Evolutionary conservation across 2,113 vertebrate genomes (phyloP).

Genomic region (Oncorhynchus tshawytscha): DNA sequence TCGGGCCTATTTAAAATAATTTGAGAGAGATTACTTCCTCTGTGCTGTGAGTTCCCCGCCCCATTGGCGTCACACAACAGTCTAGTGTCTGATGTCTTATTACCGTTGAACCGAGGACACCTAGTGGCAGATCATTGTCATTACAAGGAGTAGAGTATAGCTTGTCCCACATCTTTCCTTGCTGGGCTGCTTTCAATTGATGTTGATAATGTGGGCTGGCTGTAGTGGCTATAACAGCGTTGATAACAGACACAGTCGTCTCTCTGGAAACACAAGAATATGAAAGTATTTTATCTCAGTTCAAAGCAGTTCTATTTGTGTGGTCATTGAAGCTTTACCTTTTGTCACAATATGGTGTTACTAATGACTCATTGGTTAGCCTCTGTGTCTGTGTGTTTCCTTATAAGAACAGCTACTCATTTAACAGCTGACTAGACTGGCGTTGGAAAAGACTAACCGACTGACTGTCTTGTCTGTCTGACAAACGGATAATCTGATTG

Average conservation of each 20-base stretch:
- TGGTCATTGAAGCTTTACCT: no score
- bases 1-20: slow-evolving; percentile 26
- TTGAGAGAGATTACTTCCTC: slow-evolving; percentile 23
- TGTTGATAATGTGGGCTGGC: not conserved
- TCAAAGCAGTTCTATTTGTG: no score
- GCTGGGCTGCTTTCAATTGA: not conserved
- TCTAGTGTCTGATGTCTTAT: not conserved
- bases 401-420: no score
- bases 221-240: not conserved
- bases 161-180: not conserved
- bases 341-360: no score
- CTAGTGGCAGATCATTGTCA: not conserved
- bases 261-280: no score
- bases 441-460: no score
- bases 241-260: no score
- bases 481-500: not conserved
- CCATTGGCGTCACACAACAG: not conserved
- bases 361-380: no score
- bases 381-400: no score
- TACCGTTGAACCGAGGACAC: not conserved
- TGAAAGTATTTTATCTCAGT: no score
- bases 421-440: no score
- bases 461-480: not conserved
- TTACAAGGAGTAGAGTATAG: not conserved
- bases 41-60: not conserved